Percentiles rank a stretch among this genome's conserved stretches.
These are phyloP conservation scores for Pelecanoides urinatrix DNA, from an alignment of 2,113 vertebrate genomes.

Conservation along the genomic window DNA sequence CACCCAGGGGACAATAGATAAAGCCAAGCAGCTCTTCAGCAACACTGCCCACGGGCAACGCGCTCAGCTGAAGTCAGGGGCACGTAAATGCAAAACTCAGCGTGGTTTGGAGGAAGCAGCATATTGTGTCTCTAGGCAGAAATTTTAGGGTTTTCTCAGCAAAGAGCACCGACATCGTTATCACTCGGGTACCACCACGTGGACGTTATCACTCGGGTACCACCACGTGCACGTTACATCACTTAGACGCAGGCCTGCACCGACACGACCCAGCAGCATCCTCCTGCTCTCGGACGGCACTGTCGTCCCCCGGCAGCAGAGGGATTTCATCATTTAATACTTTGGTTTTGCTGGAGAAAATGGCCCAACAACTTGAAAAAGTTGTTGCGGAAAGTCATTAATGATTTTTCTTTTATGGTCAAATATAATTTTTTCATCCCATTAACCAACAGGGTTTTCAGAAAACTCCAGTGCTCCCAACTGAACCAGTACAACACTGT, in stretches of 20 bases:
- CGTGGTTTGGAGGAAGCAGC: not conserved
- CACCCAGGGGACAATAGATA: not conserved
- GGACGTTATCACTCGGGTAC: not conserved
- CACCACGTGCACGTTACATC: rapidly evolving
- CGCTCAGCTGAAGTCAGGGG: rapidly evolving
- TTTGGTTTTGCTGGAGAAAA: not conserved
- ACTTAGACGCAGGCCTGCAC: too few species aligned
- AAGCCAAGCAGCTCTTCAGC: not conserved
- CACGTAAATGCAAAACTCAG: not conserved
- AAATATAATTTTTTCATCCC: not conserved
- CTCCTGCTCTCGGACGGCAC: not conserved
- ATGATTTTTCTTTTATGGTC: not conserved
- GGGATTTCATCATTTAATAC: too few species aligned
- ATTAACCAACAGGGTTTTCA: not conserved
- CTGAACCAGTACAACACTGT: not conserved
- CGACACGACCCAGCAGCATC: not conserved
- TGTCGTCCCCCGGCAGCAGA: rapidly evolving
- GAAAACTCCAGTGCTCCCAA: not conserved
- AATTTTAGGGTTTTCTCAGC: not conserved
- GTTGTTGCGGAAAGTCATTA: not conserved
- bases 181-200: not conserved
- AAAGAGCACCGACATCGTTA: not conserved
- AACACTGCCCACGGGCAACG: rapidly evolving
- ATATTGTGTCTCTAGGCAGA: not conserved
- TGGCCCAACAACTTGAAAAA: not conserved